Base-by-base conservation (phyloP, 2,888 invertebrate species). In the Cerceris rybyensis region DNA sequence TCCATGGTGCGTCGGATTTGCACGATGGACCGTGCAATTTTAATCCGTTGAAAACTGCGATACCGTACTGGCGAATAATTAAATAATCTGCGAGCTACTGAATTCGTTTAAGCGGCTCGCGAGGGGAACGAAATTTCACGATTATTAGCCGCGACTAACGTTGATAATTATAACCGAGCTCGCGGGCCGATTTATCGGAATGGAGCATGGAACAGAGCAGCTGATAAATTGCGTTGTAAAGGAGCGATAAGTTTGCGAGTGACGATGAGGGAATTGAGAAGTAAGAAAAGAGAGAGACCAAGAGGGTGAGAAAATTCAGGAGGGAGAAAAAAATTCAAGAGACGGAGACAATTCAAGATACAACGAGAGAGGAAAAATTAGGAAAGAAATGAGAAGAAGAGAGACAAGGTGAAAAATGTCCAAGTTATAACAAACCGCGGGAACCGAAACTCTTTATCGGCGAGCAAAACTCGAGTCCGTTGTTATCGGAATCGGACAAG, bases 401-500 rank as follows among this genome's bases (percentile, higher is more conserved):
- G 11, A 6, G 17, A 42, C 13, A 16, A 52, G 7, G 43, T 17
- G 2, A 50, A 8, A 55, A 58, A 17, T 28, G 14, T 6, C 13
- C 7, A 55, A 16, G 42, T 71, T 73, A 76, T 68, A 65, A 50
- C 55, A 9, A 63, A n/a, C 55, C 50, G 70, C 68, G 69, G 59
- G 55, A 42, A 64, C 43, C 63, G 65, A 82, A 82, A 76, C 71
- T 54, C 58, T 60, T 83, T 83, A 83, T 83, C 82, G 68, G 58
- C 59, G 7, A 41, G 71, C 64, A 9, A 68, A 52, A 63, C 61
- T 49, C 49, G 60, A 69, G 68, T 46, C 13, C 57, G 63, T 43
- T 70, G 72, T 83, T 83, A 83, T 83, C 83, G 58, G 63, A 52
- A 75, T 73, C 73, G 78, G 50, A 73, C 83, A 83, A 83, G 83